A percentile compares a stretch with the other conserved stretches of the same genome.
Evolutionary conservation across 64 coral and sea anemone genomes (phyloP).

Genomic region (Pachyseris speciosa): DNA sequence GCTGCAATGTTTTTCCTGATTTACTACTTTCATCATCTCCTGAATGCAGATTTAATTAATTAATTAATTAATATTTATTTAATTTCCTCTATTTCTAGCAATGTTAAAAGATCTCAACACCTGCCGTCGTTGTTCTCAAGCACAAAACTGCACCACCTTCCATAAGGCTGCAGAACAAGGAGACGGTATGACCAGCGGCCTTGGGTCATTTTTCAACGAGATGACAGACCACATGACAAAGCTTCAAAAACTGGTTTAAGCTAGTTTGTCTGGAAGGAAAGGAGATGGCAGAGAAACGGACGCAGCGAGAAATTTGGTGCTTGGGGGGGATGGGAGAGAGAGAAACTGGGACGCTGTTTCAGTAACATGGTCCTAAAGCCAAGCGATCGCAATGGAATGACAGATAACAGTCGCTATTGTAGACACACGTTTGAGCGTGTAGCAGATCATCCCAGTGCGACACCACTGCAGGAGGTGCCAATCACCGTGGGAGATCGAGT

Average conservation of each 20-base stretch:
- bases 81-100: constrained; percentile 9
- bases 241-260: constrained; percentile 86
- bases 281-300: constrained; percentile 69
- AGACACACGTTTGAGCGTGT: constrained; percentile 69
- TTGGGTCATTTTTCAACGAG: constrained; percentile 80
- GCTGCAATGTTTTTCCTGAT: no score
- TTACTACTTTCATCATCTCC: no score
- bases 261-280: constrained; percentile 91
- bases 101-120: constrained; percentile 93
- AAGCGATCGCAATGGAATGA: not conserved
- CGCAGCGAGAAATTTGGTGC: constrained; percentile 86
- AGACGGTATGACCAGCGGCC: constrained; percentile 74
- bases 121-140: constrained; percentile 90
- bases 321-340: constrained; percentile 82
- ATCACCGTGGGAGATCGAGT: constrained; percentile 80
- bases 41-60: no score
- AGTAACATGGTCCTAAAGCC: constrained; percentile 76
- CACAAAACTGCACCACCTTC: constrained; percentile 84
- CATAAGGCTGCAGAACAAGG: constrained; percentile 92
- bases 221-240: constrained; percentile 82
- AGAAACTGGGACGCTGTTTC: constrained; percentile 85
- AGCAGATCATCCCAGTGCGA: constrained; percentile 61
- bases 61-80: no score
- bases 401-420: constrained; percentile 14
- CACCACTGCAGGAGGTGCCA: constrained; percentile 69